Evolutionary conservation across 2,797 vertebrate species (phyloP).

Genomic region (Pangasius larnaudii): DNA sequence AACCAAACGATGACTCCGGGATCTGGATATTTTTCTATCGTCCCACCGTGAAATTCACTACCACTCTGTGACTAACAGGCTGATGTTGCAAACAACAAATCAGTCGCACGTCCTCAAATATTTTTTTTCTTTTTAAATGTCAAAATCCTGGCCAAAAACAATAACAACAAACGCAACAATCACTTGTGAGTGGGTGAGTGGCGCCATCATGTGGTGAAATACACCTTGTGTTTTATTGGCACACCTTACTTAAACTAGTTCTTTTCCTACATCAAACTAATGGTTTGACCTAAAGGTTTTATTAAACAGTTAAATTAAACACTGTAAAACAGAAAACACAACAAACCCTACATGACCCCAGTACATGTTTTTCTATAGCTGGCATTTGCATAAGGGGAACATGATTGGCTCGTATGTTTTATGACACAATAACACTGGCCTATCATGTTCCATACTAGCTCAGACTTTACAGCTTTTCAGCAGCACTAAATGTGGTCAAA

Average conservation of each 20-base stretch:
- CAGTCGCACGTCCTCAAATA: not conserved
- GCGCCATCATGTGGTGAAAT: constrained; percentile 57
- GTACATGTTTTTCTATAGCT: not conserved
- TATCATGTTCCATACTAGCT: not conserved
- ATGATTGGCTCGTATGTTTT: constrained; percentile 4
- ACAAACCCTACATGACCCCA: not conserved
- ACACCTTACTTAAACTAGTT: not conserved
- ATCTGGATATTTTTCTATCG: not conserved
- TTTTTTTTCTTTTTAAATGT: not conserved
- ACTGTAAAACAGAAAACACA: not conserved
- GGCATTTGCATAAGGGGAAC: not conserved
- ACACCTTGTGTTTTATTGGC: not conserved
- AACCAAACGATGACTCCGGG: not conserved
- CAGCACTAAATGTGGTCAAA: not conserved
- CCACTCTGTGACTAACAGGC: constrained; percentile 11
- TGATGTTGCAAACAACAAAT: not conserved
- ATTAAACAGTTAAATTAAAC: not conserved
- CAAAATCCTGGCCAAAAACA: not conserved
- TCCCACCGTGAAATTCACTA: not conserved
- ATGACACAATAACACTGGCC: not conserved
- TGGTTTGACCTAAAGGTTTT: not conserved
- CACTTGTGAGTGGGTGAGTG: not conserved
- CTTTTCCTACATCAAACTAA: not conserved
- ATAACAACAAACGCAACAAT: not conserved
- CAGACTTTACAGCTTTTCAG: not conserved